Evolutionary conservation across 2,113 vertebrate genomes (phyloP).

Genomic region (Heterocephalus glaber): DNA sequence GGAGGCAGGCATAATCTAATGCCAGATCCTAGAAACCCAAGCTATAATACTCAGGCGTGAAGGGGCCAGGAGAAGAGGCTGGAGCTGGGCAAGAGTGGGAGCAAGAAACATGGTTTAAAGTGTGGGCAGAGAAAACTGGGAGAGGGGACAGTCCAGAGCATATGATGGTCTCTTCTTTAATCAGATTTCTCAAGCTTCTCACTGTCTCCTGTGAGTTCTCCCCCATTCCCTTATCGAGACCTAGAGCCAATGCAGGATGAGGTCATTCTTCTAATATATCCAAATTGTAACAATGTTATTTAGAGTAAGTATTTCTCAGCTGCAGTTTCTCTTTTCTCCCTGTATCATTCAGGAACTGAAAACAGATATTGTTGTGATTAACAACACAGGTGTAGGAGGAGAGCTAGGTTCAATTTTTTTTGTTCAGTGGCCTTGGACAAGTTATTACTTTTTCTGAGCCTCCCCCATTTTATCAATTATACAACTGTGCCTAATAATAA

Average conservation of each 20-base stretch:
- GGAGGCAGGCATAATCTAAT: background rate
- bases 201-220: background rate
- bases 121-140: background rate
- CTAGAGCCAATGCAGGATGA: constrained; percentile 24
- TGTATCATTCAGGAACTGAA: background rate
- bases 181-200: background rate
- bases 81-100: rapidly evolving
- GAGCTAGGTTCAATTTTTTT: background rate
- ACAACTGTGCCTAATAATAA: background rate
- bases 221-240: background rate
- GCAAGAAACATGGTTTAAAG: background rate
- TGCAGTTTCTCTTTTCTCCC: background rate
- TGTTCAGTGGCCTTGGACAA: background rate
- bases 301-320: background rate
- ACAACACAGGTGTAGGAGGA: background rate
- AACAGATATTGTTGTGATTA: background rate
- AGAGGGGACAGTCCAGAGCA: background rate
- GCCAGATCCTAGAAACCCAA: background rate
- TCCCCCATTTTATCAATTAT: background rate
- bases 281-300: background rate
- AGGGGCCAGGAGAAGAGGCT: background rate
- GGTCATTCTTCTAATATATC: background rate
- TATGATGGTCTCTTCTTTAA: background rate
- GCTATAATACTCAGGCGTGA: background rate
- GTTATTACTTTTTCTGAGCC: background rate